Base-by-base conservation (phyloP, 2,113 vertebrate species). In the pig (Sus scrofa) region DNA sequence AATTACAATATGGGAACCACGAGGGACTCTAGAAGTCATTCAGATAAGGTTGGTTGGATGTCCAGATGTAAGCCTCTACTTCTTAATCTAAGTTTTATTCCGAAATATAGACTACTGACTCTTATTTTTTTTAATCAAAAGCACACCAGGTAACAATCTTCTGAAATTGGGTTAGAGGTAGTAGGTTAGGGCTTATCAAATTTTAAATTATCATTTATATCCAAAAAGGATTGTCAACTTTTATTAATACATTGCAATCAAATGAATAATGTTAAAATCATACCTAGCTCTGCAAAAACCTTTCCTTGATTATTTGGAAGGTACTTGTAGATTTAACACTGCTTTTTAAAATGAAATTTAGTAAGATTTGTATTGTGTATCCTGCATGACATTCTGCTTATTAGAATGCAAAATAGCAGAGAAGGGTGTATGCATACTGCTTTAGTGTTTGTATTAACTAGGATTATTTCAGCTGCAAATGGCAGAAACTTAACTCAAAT, bases 321-420 rank as follows among this genome's bases (percentile, higher is more conserved):
- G 26, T 7, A 65, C 1, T 44, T 87, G 22, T 37, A 58, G 34
- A 63, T 63, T 11, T 70, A 74, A 70, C 37, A 63, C 18, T 56
- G 27, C 6, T 86, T 85, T 97, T 81, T 86, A n/a, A n/a, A n/a
- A 27, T 77, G 16, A 81, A 68, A 74, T 73, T 30, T 68, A 74
- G 7, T 79, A 32, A 87, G 39, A 63, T 34, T 67, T 71, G 10
- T n/a, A 37, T 24, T 82, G 6, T 73, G 1, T 81, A 14, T 78
- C 14, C 39, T 22, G 24, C 50, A 30, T 71, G 7, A 20, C 37
- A 30, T 89, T 92, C 7, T 79, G 24, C 8, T 60, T 88, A 79
- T 77, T 18, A 86, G 52, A 88, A 78, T 67, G 11, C 11, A 81
- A 79, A 68, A 3, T 71, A 84, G 27, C 32, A 63, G 54, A 86